phyloP scores from a whole-genome alignment of 2,113 vertebrate species.

The Uria aalge region DNA sequence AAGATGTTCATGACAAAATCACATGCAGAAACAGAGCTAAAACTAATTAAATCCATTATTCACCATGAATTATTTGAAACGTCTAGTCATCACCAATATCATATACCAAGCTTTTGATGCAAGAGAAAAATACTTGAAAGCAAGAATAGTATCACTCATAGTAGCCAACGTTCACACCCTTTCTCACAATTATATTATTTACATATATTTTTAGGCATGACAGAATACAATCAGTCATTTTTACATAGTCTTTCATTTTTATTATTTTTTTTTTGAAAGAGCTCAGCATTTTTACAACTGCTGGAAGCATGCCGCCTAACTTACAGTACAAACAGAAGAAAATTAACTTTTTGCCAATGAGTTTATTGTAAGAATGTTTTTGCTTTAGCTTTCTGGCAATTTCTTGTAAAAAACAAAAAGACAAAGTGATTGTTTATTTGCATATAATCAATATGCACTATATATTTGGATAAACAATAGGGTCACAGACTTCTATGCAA shows the following conservation, averaged over 20 bases:
- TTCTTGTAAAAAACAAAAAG: background rate
- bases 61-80: background rate
- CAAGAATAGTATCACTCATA: background rate
- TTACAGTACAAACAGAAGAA: background rate
- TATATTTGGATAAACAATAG: background rate
- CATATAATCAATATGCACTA: background rate
- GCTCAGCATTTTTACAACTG: background rate
- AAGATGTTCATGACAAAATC: conserved; percentile 5
- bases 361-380: background rate
- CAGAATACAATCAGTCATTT: conserved; percentile 10
- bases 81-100: background rate
- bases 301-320: background rate
- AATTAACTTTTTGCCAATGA: background rate
- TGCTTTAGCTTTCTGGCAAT: background rate
- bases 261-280: background rate
- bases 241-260: background rate
- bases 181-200: background rate
- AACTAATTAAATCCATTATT: conserved; percentile 8
- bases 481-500: background rate
- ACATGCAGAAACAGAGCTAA: conserved; percentile 9
- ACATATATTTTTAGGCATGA: background rate
- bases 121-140: background rate
- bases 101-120: background rate
- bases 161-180: background rate
- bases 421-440: background rate